Percentiles rank a stretch among this genome's conserved stretches.
Evolutionary conservation across 2,113 vertebrate species (phyloP).

Genomic region (Hippocampus guttulatus): DNA sequence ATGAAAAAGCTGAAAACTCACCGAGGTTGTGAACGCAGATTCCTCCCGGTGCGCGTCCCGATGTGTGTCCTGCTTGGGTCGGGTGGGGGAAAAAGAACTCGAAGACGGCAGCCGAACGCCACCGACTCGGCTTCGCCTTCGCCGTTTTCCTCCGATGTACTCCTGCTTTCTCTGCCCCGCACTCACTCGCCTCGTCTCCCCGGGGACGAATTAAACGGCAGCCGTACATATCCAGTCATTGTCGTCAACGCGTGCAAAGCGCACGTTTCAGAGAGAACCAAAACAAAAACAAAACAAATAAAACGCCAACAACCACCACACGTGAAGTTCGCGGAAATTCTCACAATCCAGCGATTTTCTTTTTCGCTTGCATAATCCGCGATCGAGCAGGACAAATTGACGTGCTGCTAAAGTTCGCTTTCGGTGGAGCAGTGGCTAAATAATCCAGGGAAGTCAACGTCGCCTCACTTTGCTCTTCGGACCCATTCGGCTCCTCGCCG

Average conservation of each 20-base stretch:
- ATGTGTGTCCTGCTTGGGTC: slow-evolving; percentile 22
- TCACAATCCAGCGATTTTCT: neutral
- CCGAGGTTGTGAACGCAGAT: slow-evolving; percentile 67
- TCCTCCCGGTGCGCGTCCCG: slow-evolving; percentile 50
- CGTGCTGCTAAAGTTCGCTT: slow-evolving; percentile 23
- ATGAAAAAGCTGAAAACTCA: slow-evolving; percentile 42
- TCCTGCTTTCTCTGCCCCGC: slow-evolving; percentile 6
- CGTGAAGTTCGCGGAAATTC: slow-evolving; percentile 27
- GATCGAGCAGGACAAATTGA: slow-evolving; percentile 4
- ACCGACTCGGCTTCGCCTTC: slow-evolving; percentile 31
- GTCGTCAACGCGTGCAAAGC: slow-evolving; percentile 24
- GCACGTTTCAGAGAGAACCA: neutral
- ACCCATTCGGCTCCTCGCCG: slow-evolving; percentile 23
- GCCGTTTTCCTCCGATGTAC: slow-evolving; percentile 18
- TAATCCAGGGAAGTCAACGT: slow-evolving; percentile 29
- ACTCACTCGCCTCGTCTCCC: slow-evolving; percentile 44
- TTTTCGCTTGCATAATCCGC: slow-evolving; percentile 31
- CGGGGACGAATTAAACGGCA: slow-evolving; percentile 24
- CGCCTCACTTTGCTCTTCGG: slow-evolving; percentile 22
- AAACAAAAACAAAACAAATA: too few relatives aligned
- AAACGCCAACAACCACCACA: neutral
- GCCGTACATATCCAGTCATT: slow-evolving; percentile 69
- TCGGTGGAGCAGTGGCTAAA: neutral
- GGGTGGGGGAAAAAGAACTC: slow-evolving; percentile 34
- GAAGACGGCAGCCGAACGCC: slow-evolving; percentile 52